phyloP scores from a whole-genome alignment of 2,888 invertebrate genomes.

The Myathropa florea region DNA sequence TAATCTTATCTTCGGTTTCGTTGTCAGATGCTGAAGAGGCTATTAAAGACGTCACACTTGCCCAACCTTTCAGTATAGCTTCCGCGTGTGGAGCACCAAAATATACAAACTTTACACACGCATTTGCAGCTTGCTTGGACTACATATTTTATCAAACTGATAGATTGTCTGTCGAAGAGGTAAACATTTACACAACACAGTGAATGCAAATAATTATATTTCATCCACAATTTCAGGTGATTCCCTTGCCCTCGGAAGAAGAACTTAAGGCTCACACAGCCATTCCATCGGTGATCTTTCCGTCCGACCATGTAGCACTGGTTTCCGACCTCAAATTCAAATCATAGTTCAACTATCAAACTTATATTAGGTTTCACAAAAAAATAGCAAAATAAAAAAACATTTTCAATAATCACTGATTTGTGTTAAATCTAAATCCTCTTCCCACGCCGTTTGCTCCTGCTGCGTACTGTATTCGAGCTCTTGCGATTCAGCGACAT shows the following conservation, averaged over 20 bases:
- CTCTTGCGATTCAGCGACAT: constrained; percentile 78
- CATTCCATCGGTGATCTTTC: constrained; percentile 93
- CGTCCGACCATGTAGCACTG: constrained; percentile 96
- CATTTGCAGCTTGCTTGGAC: constrained; percentile 93
- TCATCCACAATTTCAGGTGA: constrained; percentile 82
- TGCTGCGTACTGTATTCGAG: constrained; percentile 74
- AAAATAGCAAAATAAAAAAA: constrained; percentile 17
- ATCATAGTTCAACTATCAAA: not conserved
- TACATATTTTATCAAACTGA: constrained; percentile 92
- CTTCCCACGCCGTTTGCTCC: constrained; percentile 76
- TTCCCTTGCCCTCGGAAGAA: constrained; percentile 90
- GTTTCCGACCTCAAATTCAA: constrained; percentile 87
- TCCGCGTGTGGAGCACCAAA: constrained; percentile 92
- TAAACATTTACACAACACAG: constrained; percentile 74
- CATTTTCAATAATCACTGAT: constrained; percentile 69
- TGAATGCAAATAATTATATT: not conserved
- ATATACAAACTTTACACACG: constrained; percentile 91
- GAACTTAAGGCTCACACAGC: constrained; percentile 88
- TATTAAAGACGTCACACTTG: constrained; percentile 84
- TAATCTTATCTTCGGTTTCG: not conserved
- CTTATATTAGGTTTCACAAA: constrained; percentile 27
- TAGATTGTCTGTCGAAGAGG: constrained; percentile 84
- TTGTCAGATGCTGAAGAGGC: constrained; percentile 85
- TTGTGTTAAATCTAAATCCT: constrained; percentile 78
- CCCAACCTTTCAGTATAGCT: constrained; percentile 84